Base-by-base conservation (phyloP, 2,888 invertebrate species). In the Spialia ferax region DNA sequence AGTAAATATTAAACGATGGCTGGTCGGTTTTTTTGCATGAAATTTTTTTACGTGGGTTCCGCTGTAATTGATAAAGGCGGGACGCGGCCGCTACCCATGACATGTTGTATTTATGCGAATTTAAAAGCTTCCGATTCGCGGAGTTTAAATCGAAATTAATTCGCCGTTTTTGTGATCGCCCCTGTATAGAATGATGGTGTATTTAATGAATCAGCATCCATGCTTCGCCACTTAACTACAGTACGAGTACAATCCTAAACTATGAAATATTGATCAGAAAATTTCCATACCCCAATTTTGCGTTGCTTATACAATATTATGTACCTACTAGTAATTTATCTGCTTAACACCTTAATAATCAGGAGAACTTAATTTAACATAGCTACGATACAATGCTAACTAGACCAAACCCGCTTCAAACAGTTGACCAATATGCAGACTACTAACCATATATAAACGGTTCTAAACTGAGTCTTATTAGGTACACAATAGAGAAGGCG, bases 91-190 rank as follows among this genome's bases (percentile, higher is more conserved):
- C 79, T 79, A 74, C 75, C 83, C 88, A 80, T 87, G 88, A 88
- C 90, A 89, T 91, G 89, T 84, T 87, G 85, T 89, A 91, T 92
- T 91, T 90, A 92, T 88, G 86, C 83, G 87, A 84, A 85, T 91
- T 91, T 91, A 91, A 92, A 91, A 88, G 90, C 88, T 86, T 85
- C 84, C 85, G 84, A 85, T 82, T 84, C 84, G 81, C 78, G 77
- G 78, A 85, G 85, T 84, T 88, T 83, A 86, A 89, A 89, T 86
- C 84, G 77, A 83, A 87, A 91, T 90, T 90, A 89, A 90, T 88
- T 74, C 81, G 73, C 75, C 83, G 79, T 84, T 87, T 87, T 85
- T 81, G 75, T 79, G 82, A 82, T 83, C 80, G 80, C 82, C 79
- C 78, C 72, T 76, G 77, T 81, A 78, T 80, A 79, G 80, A 83